Evolutionary conservation across 2,797 vertebrate species (phyloP).

Genomic region (Pseudopleuronectes americanus): DNA sequence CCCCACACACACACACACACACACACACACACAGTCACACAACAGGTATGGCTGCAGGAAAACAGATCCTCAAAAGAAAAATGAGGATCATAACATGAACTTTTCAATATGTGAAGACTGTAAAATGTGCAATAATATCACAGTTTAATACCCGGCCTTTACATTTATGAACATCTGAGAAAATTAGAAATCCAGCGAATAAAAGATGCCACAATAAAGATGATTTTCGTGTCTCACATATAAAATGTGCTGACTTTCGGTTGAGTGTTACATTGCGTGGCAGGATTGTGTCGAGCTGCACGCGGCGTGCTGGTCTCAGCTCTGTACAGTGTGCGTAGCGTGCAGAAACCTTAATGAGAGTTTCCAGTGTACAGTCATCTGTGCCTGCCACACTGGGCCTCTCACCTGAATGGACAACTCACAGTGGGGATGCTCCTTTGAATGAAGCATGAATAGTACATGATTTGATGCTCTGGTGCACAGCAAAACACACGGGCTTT

Average conservation of each 20-base stretch:
- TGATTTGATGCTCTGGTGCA: slow-evolving; percentile 42
- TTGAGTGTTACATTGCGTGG: slow-evolving; percentile 3
- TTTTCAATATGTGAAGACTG: too few relatives aligned
- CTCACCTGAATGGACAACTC: slow-evolving; percentile 44
- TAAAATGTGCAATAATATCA: too few relatives aligned
- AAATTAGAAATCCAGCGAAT: neutral
- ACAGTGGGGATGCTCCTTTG: slow-evolving; percentile 42
- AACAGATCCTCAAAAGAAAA: neutral
- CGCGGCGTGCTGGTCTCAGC: slow-evolving; percentile 5
- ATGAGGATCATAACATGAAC: neutral
- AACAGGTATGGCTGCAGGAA: too few relatives aligned
- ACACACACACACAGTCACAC: too few relatives aligned
- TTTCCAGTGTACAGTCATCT: slow-evolving; percentile 25
- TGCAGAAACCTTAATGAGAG: slow-evolving; percentile 16
- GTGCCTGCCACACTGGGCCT: slow-evolving; percentile 11
- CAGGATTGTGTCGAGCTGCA: neutral
- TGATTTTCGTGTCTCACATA: neutral
- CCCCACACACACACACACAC: too few relatives aligned
- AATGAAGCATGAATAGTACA: slow-evolving; percentile 49
- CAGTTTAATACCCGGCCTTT: neutral
- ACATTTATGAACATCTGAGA: slow-evolving; percentile 2
- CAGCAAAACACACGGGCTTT: slow-evolving; percentile 5
- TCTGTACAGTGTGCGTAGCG: neutral
- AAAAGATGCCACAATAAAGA: neutral
- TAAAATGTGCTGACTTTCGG: slow-evolving; percentile 8